Evolutionary conservation across 2,113 vertebrate species (phyloP).

Genomic region (Taxidea taxus): DNA sequence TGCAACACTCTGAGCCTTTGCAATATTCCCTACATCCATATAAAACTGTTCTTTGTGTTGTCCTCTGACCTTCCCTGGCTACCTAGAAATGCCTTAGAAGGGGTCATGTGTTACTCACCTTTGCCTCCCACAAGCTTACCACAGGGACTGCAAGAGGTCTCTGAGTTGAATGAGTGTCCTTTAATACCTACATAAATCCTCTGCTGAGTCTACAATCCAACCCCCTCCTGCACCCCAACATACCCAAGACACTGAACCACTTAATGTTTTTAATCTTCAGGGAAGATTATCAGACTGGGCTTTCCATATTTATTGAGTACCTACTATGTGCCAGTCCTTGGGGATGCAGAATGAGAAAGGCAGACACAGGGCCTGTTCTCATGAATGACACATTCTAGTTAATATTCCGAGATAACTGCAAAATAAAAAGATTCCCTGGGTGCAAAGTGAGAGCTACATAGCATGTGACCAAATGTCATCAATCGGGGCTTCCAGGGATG

Average conservation of each 20-base stretch:
- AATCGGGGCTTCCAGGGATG: neutral
- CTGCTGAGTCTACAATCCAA: neutral
- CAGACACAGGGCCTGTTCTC: neutral
- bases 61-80: neutral
- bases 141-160: neutral
- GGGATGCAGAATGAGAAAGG: neutral
- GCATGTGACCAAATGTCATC: neutral
- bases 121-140: neutral
- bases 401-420: neutral
- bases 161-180: neutral
- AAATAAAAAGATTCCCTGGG: neutral
- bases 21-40: neutral
- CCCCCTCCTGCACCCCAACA: neutral
- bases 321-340: neutral
- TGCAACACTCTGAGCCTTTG: neutral
- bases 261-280: neutral
- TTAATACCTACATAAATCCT: neutral
- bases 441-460: neutral
- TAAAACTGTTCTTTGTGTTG: neutral
- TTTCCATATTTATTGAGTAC: neutral
- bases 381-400: neutral
- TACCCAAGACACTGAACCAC: neutral
- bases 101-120: neutral
- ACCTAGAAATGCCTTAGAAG: neutral
- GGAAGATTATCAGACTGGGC: neutral